These are phyloP conservation scores for Drosophila stalkeri DNA, from an alignment of 2,888 invertebrate genomes.

Conservation along the genomic window DNA sequence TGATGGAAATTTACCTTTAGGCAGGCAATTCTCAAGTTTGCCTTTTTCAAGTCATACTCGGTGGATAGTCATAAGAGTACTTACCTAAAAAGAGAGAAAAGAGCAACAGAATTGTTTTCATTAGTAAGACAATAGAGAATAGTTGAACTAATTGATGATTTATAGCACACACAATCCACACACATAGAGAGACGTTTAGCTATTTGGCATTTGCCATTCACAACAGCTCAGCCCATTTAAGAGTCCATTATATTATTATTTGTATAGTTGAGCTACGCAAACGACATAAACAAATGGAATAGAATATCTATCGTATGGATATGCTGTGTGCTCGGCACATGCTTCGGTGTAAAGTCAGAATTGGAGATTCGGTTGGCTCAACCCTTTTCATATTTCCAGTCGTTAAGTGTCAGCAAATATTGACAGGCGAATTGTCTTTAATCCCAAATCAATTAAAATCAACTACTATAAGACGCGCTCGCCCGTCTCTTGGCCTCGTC, in stretches of 20 bases:
- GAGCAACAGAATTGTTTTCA: constrained; percentile 22
- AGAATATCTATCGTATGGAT: neutral
- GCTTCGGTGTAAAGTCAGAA: neutral
- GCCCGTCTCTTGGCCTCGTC: neutral
- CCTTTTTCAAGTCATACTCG: neutral
- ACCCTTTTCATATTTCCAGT: constrained; percentile 9
- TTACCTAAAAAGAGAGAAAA: constrained; percentile 61
- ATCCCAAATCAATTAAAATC: constrained; percentile 57
- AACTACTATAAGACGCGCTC: constrained; percentile 3
- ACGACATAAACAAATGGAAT: constrained; percentile 1
- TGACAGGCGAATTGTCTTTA: constrained; percentile 43
- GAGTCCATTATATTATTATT: constrained; percentile 41
- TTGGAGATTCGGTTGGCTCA: neutral
- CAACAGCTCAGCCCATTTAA: constrained; percentile 34
- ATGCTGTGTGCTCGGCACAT: constrained; percentile 10
- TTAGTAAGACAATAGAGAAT: constrained; percentile 38
- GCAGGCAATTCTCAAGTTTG: constrained; percentile 37
- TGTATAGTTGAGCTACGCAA: constrained; percentile 16
- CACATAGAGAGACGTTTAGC: neutral
- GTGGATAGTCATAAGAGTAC: constrained; percentile 22
- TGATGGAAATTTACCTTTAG: neutral
- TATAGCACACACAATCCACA: constrained; percentile 7
- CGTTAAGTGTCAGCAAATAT: constrained; percentile 57
- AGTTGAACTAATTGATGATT: constrained; percentile 37
- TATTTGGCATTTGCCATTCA: constrained; percentile 3